Evolutionary conservation across 2,888 invertebrate species (phyloP), one percentile per base, ranked within the genome.

Genomic region (Halocaridina rubra): DNA sequence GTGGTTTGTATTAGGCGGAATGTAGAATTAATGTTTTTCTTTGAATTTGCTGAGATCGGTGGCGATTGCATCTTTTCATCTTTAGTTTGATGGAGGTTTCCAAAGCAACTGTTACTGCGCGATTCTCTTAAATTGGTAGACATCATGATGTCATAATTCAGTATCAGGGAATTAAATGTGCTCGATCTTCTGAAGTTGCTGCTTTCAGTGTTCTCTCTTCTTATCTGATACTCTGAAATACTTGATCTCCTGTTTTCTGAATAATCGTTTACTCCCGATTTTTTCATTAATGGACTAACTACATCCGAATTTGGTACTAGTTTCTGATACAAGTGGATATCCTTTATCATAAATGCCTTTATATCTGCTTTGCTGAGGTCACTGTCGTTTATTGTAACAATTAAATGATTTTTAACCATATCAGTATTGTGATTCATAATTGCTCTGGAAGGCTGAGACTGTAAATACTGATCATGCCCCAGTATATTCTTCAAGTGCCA

Each of bases 401-500:
- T 19, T 29, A 33, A 4, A 19, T 64, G 24, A 33, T 69, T 53
- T 8, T 27, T 24, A 19, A 29, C 29, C 5, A 19, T 3, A 4
- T n/a, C 8, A 10, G n/a, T 69, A 7, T 69, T 53, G 39, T 67
- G 30, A 10, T 79, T 30, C 7, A 46, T 30, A 22, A 19, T 29
- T 29, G 8, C 27, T 69, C 32, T 22, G 0, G 69, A 69, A n/a
- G n/a, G n/a, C n/a, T n/a, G n/a, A n/a, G n/a, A n/a, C n/a, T n/a
- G n/a, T n/a, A n/a, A n/a, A n/a, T n/a, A n/a, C n/a, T n/a, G n/a
- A n/a, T n/a, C n/a, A n/a, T n/a, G n/a, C n/a, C n/a, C n/a, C n/a
- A n/a, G n/a, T n/a, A n/a, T 30, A 7, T 27, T 71, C 19, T 30
- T 80, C 33, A 71, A 5, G 19, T 76, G 81, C 81, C 81, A 81